Evolutionary conservation across 2,113 vertebrate species (phyloP).

Genomic region (Notothenia rossii): DNA sequence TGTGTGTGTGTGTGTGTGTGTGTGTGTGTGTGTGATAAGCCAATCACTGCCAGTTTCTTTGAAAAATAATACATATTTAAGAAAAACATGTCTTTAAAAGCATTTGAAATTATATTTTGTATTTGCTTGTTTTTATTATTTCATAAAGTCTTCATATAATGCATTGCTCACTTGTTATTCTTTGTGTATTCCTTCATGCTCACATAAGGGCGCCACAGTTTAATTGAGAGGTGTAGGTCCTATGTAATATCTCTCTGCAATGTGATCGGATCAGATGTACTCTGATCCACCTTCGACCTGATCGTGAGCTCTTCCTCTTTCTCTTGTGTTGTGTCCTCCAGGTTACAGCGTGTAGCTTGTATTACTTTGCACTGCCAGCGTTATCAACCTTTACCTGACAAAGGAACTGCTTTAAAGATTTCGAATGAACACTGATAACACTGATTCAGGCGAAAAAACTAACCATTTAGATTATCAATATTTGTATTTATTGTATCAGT

Average conservation of each 20-base stretch:
- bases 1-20: slow-evolving; percentile 3
- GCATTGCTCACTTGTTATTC: neutral
- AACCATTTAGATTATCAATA: no score
- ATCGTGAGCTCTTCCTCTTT: no score
- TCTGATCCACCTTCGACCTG: no score
- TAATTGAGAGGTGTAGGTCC: neutral
- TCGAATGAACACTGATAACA: no score
- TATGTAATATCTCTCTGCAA: neutral
- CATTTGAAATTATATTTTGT: neutral
- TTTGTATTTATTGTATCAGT: no score
- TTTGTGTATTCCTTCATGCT: neutral
- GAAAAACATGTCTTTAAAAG: neutral
- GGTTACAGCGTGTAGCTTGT: no score
- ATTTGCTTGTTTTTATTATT: neutral
- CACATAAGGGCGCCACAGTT: neutral
- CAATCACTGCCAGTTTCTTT: neutral
- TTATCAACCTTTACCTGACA: no score
- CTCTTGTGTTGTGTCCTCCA: no score
- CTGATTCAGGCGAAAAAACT: no score
- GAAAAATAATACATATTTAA: neutral
- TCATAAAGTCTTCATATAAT: neutral
- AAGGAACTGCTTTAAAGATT: no score
- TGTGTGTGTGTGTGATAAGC: neutral
- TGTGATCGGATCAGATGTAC: no score
- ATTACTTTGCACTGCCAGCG: no score